Base-by-base conservation (phyloP, 2,888 invertebrate species). In the Tinea trinotella region DNA sequence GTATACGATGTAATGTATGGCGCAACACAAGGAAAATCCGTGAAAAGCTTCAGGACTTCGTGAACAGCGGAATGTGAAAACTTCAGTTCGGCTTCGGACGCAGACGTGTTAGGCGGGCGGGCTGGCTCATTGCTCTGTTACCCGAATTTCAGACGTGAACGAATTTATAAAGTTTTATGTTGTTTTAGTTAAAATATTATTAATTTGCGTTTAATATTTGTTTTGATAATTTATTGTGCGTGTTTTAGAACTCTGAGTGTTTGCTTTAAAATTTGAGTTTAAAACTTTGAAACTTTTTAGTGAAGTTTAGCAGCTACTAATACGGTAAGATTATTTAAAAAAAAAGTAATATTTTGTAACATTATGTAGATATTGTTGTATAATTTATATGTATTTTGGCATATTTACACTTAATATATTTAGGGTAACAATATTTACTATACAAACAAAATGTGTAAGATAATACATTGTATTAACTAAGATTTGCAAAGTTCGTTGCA, bases 51-150 rank as follows among this genome's bases (percentile, higher is more conserved):
- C 12, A 15, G 40, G 15, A 12, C 13, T 2, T 40, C 13, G 12
- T 40, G 24, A 30, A 6, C 7, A 40, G 40, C 13, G 40, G 13
- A 15, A 15, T 15, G 13, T 13, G 30, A n/a, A 4, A 2, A 15
- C 40, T 2, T 40, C 40, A 40, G 40, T 40, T 40, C 40, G 40
- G 13, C 40, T 40, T 40, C 40, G 40, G 40, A 40, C 40, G 40
- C 15, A 12, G 40, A 15, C 40, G 40, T 40, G 40, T 2, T 13
- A 40, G 40, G 40, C 40, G 40, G 24, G n/a, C n/a, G 13, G 40
- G 40, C 40, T n/a, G 30, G 13, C 40, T 40, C 40, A 30, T n/a
- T 30, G 30, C 13, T 15, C 6, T 40, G 7, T 1, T 40, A 40
- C 13, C 40, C 40, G 40, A 40, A 40, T 40, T 40, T 40, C 4